Conservation (phyloP, 2,797 vertebrate genomes). For the Galaxias olidus region DNA sequence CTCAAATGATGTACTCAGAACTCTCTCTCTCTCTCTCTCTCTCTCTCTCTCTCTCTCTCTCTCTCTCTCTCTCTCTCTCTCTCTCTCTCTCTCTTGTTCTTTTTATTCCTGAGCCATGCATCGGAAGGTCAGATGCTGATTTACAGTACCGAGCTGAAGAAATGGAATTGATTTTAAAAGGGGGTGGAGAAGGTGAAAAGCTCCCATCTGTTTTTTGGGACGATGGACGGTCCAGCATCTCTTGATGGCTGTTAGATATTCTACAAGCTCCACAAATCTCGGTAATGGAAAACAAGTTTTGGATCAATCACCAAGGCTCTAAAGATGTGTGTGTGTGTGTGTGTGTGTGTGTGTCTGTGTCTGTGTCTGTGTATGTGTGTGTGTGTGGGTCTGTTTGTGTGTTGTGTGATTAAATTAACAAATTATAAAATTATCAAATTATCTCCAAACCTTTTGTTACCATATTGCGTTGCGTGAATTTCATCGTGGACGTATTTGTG, state of each 20-base stretch:
- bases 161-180: slow-evolving; percentile 6
- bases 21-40: neutral
- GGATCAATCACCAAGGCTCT: neutral
- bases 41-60: slow-evolving; percentile 1
- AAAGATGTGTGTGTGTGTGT: slow-evolving; percentile 14
- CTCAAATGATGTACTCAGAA: neutral
- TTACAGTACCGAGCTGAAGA: neutral
- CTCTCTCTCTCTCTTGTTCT: too few relatives aligned
- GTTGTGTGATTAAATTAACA: too few relatives aligned
- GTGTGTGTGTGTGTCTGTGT: slow-evolving; percentile 7
- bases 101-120: neutral
- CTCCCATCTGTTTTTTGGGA: neutral
- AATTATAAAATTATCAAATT: too few relatives aligned
- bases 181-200: neutral
- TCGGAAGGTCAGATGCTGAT: slow-evolving; percentile 7
- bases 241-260: slow-evolving; percentile 3
- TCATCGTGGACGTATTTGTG: neutral
- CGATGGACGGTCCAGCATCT: neutral
- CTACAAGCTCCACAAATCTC: slow-evolving; percentile 6
- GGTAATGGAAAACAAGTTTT: neutral
- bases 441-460: too few relatives aligned
- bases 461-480: neutral
- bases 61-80: neutral
- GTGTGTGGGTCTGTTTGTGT: neutral
- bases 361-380: slow-evolving; percentile 1